Conservation (phyloP, 2,888 invertebrate genomes). For the Ophion costatus region DNA sequence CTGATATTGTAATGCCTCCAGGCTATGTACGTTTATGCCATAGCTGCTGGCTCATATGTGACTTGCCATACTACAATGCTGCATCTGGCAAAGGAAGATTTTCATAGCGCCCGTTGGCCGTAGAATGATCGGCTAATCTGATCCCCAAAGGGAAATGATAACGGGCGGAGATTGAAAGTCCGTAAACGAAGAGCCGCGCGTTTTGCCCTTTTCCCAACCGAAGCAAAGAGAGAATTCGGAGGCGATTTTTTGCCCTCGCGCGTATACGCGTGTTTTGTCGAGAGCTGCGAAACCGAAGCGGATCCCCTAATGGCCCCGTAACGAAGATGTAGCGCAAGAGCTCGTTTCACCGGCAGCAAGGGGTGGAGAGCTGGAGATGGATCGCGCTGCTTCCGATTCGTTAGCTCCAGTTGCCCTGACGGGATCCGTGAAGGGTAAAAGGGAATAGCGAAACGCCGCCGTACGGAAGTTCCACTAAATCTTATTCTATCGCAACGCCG, state of each 20-base stretch:
- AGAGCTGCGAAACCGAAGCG: constrained; percentile 54
- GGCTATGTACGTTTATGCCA: constrained; percentile 14
- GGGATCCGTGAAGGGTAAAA: constrained; percentile 32
- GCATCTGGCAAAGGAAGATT: constrained; percentile 39
- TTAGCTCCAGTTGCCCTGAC: constrained; percentile 52
- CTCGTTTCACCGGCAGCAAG: constrained; percentile 63
- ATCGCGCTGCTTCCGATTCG: constrained; percentile 73
- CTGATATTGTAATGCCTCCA: neutral
- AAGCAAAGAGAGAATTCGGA: neutral
- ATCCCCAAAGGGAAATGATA: constrained; percentile 35
- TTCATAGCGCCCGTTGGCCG: constrained; percentile 18
- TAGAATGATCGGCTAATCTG: constrained; percentile 13
- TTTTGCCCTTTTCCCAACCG: constrained; percentile 53
- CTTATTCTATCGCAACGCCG: constrained; percentile 65
- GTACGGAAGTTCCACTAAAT: constrained; percentile 67
- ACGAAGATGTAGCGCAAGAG: constrained; percentile 71
- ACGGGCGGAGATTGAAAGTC: constrained; percentile 73
- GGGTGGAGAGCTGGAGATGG: constrained; percentile 68
- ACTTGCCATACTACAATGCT: constrained; percentile 55
- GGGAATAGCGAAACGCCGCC: constrained; percentile 51
- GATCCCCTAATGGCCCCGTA: constrained; percentile 67
- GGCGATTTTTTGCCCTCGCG: constrained; percentile 53
- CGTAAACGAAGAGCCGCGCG: constrained; percentile 59
- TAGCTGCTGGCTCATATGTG: constrained; percentile 63
- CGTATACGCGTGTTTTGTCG: constrained; percentile 46